Evolutionary conservation across 2,113 vertebrate genomes (phyloP).

Genomic region (Hypocryptadius cinnamomeus): DNA sequence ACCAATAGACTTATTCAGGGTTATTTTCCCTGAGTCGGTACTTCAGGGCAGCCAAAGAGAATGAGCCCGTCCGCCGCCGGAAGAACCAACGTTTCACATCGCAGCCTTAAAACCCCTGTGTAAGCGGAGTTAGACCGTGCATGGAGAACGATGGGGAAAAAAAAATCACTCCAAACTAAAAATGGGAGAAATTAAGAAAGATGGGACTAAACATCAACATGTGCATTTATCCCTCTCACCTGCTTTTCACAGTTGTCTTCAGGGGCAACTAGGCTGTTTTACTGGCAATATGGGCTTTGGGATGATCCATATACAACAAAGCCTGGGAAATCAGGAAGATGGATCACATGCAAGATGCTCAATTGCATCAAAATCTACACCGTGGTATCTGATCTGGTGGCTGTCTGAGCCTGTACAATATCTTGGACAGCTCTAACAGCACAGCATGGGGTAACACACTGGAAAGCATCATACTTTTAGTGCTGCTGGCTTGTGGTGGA

Average conservation of each 20-base stretch:
- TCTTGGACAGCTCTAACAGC: neutral
- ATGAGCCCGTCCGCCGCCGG: neutral
- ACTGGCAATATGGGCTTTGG: neutral
- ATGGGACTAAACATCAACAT: neutral
- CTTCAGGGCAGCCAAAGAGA: neutral
- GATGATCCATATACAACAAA: neutral
- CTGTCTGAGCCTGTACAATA: rapidly evolving
- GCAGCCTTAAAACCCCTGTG: rapidly evolving
- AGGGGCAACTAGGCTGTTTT: neutral
- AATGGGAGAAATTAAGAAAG: neutral
- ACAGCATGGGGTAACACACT: neutral
- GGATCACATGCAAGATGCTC: neutral
- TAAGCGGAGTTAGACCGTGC: neutral
- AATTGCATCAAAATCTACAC: neutral
- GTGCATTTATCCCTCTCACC: neutral
- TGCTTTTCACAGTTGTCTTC: neutral
- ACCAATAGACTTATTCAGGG: rapidly evolving
- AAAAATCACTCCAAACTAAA: neutral
- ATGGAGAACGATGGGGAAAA: neutral
- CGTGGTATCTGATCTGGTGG: neutral
- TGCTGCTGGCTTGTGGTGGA: neutral
- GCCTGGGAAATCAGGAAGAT: neutral
- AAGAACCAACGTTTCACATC: neutral
- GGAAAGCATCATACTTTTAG: neutral
- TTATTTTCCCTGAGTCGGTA: neutral